A percentile compares a stretch with the other conserved stretches of the same genome.
phyloP scores from a whole-genome alignment of 2,888 invertebrate genomes.

The Dichetophora obliterata region DNA sequence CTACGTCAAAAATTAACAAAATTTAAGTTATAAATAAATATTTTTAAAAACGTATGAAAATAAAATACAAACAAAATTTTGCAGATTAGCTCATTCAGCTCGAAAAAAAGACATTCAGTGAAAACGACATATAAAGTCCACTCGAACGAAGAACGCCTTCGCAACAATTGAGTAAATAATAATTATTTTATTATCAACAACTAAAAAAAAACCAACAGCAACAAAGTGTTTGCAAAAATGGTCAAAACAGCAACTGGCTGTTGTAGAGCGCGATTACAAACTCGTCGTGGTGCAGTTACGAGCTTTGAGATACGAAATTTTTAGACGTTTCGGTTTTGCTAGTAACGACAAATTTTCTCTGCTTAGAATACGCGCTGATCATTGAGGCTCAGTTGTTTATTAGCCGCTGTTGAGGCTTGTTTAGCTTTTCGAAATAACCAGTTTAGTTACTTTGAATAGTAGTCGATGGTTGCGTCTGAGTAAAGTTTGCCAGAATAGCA shows the following conservation, averaged over 20 bases:
- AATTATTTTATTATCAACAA: neutral
- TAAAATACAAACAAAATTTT: neutral
- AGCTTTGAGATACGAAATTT: neutral
- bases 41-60: neutral
- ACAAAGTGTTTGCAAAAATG: constrained; percentile 56
- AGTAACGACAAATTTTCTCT: constrained; percentile 9
- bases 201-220: neutral
- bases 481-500: neutral
- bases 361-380: constrained; percentile 22
- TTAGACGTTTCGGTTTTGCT: neutral
- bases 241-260: constrained; percentile 54
- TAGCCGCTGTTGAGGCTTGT: constrained; percentile 55
- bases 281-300: neutral
- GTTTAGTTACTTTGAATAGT: neutral
- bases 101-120: no score
- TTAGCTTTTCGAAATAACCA: neutral
- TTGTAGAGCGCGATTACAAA: constrained; percentile 30
- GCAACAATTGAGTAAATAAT: constrained; percentile 12
- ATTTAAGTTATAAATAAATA: neutral
- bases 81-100: neutral
- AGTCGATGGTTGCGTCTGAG: no score
- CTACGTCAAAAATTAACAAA: neutral
- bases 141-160: constrained; percentile 7
- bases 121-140: neutral
- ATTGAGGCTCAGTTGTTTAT: constrained; percentile 58